Conservation (phyloP, 2,888 invertebrate species). For the Dermolepida albohirtum region DNA sequence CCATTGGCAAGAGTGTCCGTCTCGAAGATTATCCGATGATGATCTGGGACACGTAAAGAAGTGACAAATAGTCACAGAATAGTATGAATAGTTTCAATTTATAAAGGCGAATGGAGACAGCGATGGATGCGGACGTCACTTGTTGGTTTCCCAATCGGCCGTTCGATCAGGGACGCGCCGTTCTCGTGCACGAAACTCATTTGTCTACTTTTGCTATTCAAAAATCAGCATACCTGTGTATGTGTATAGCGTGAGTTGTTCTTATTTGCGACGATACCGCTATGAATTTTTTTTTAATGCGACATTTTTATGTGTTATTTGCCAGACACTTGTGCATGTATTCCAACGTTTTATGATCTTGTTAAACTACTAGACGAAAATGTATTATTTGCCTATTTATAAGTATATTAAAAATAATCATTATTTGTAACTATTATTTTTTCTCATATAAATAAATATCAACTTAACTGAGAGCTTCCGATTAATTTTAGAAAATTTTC, state of each 20-base stretch:
- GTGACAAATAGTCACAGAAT: constrained; percentile 58
- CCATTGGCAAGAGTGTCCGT: constrained; percentile 17
- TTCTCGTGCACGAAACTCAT: constrained; percentile 56
- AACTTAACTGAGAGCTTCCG: no score
- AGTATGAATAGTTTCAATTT: constrained; percentile 57
- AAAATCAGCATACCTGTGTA: constrained; percentile 29
- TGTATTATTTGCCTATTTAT: no score
- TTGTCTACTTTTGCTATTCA: constrained; percentile 48
- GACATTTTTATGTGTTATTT: background rate
- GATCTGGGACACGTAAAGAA: constrained; percentile 55
- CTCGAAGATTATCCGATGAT: constrained; percentile 46
- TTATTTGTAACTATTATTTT: no score
- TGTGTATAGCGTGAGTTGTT: constrained; percentile 5
- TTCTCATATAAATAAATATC: no score
- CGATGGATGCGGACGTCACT: constrained; percentile 58
- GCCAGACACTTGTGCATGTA: constrained; percentile 48
- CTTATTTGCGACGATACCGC: constrained; percentile 1
- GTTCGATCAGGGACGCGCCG: constrained; percentile 54
- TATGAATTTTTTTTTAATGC: background rate
- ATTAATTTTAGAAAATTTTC: no score
- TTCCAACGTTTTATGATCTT: constrained; percentile 42
- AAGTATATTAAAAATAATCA: no score
- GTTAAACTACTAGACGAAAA: no score
- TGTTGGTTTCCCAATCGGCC: constrained; percentile 54
- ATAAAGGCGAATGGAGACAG: constrained; percentile 54